A percentile compares a stretch with the other conserved stretches of the same genome.
Conservation (phyloP, 2,113 vertebrate species). For the Eulacestoma nigropectus region DNA sequence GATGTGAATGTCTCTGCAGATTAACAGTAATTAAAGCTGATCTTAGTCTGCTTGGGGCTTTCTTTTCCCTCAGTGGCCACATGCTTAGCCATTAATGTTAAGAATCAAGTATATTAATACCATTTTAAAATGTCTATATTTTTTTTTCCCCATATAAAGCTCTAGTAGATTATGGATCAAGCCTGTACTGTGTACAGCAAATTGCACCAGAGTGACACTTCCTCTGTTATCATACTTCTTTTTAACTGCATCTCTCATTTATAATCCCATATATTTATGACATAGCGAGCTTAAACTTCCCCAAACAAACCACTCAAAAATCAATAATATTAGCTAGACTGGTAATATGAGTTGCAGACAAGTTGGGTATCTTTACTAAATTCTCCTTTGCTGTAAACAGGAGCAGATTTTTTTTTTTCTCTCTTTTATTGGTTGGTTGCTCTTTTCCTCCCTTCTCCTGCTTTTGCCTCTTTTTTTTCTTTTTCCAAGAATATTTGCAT, state of each 20-base stretch:
- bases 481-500: neutral
- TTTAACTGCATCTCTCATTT: neutral
- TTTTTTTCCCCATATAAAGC: neutral
- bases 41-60: neutral
- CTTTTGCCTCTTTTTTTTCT: neutral
- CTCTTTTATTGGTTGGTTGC: neutral
- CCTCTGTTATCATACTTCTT: neutral
- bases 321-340: neutral
- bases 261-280: neutral
- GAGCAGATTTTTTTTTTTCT: neutral
- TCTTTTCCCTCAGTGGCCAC: neutral
- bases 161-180: neutral
- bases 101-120: neutral
- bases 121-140: neutral
- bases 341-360: neutral
- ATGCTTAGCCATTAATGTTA: neutral
- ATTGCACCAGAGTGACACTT: neutral
- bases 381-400: neutral
- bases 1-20: neutral
- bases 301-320: neutral
- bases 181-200: neutral
- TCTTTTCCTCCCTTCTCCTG: neutral
- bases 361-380: neutral
- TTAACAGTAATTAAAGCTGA: conserved; percentile 42
- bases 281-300: fast-evolving